Evolutionary conservation across 2,888 invertebrate species (phyloP).

Genomic region (Melangyna quadrimaculata): DNA sequence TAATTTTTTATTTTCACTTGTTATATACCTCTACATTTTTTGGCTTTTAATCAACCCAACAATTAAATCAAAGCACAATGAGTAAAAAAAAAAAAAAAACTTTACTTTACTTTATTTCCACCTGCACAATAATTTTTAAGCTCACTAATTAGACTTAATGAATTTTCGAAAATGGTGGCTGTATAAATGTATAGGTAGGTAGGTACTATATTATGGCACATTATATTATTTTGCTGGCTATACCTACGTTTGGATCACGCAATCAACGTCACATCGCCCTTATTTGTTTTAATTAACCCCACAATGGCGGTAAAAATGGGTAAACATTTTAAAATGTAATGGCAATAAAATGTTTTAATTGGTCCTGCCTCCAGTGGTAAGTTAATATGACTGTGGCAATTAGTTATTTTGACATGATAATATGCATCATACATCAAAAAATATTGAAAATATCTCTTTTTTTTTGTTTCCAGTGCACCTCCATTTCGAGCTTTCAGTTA

Average conservation of each 20-base stretch:
- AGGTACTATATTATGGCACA: not conserved
- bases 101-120: slow-evolving; percentile 24
- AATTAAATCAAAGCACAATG: slow-evolving; percentile 54
- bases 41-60: slow-evolving; percentile 62
- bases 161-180: slow-evolving; percentile 44
- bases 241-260: not conserved
- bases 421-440: slow-evolving; percentile 17
- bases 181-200: not conserved
- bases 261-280: slow-evolving; percentile 14
- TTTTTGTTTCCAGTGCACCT: not conserved
- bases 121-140: slow-evolving; percentile 62
- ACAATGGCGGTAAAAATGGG: slow-evolving; percentile 36
- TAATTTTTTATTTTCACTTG: slow-evolving; percentile 30
- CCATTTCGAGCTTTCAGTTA: not conserved
- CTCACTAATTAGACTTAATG: slow-evolving; percentile 59
- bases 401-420: slow-evolving; percentile 56
- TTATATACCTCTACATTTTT: not conserved
- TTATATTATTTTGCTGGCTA: not conserved
- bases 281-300: slow-evolving; percentile 65
- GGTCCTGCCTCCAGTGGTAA: slow-evolving; percentile 48
- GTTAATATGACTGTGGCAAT: slow-evolving; percentile 63
- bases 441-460: not conserved
- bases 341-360: slow-evolving; percentile 63
- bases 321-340: slow-evolving; percentile 56
- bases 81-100: not conserved